These are phyloP conservation scores for Drosophila maculinotata DNA, from an alignment of 2,888 invertebrate genomes.

Conservation along the genomic window DNA sequence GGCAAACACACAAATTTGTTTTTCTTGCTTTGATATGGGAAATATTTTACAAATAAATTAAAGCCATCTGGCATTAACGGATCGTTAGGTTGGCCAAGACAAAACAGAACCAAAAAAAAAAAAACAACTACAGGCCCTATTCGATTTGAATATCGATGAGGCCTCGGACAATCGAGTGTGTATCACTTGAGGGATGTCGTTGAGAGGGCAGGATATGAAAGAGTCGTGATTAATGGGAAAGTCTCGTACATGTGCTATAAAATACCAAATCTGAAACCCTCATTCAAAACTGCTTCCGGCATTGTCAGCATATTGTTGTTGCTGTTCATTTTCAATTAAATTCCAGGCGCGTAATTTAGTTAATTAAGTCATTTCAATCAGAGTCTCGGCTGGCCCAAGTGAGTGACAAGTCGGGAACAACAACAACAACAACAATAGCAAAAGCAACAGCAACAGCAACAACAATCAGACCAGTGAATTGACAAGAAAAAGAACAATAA, in stretches of 20 bases:
- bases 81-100: constrained; percentile 38
- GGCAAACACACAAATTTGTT: constrained; percentile 61
- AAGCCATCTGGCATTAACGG: constrained; percentile 77
- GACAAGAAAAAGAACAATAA: constrained; percentile 64
- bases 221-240: constrained; percentile 46
- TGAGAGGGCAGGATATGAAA: constrained; percentile 40
- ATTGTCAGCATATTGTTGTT: constrained; percentile 31
- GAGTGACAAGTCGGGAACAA: constrained; percentile 42
- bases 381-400: constrained; percentile 33
- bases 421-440: constrained; percentile 44
- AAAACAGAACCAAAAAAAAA: constrained; percentile 3
- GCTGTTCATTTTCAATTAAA: constrained; percentile 69
- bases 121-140: constrained; percentile 9
- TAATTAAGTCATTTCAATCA: constrained; percentile 83
- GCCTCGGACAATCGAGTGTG: constrained; percentile 3
- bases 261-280: constrained; percentile 9
- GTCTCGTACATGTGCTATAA: constrained; percentile 12
- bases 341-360: constrained; percentile 84
- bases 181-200: constrained; percentile 6
- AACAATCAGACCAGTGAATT: constrained; percentile 60
- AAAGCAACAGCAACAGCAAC: constrained; percentile 33
- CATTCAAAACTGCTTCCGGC: constrained; percentile 38
- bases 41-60: constrained; percentile 81
- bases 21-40: constrained; percentile 77
- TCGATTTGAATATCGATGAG: constrained; percentile 23